Evolutionary conservation across 2,797 vertebrate species (phyloP).

Genomic region (Tamandua tetradactyla): DNA sequence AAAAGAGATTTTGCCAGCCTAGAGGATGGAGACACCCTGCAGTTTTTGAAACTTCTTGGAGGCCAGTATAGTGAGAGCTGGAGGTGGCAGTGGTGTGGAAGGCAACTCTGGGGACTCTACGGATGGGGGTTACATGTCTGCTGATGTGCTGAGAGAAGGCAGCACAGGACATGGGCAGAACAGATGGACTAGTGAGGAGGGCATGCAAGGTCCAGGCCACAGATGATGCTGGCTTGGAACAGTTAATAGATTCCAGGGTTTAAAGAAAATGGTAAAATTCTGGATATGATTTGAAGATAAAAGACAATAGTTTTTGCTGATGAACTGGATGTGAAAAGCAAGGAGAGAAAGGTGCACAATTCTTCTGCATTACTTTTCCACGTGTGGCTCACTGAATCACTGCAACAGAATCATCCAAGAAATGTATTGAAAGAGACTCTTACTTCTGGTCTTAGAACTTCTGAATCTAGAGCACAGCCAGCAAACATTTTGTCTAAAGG

Average conservation of each 20-base stretch:
- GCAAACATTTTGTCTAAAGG: not conserved
- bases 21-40: not conserved
- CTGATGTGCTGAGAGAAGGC: not conserved
- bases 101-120: too few species aligned
- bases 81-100: too few species aligned
- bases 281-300: not conserved
- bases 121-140: not conserved
- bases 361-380: not conserved
- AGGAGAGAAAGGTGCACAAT: not conserved
- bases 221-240: not conserved
- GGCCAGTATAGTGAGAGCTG: not conserved
- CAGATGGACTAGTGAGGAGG: not conserved
- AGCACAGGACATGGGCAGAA: not conserved
- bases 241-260: not conserved
- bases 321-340: not conserved
- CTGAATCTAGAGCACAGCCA: not conserved
- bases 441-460: not conserved
- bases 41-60: not conserved
- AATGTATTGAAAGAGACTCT: not conserved
- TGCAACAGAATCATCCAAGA: not conserved
- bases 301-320: not conserved
- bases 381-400: not conserved
- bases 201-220: not conserved
- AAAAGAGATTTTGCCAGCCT: not conserved
- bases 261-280: not conserved